A percentile compares a stretch with the other conserved stretches of the same genome.
phyloP scores from a whole-genome alignment of 2,888 invertebrate genomes.

The Pammene aurita region DNA sequence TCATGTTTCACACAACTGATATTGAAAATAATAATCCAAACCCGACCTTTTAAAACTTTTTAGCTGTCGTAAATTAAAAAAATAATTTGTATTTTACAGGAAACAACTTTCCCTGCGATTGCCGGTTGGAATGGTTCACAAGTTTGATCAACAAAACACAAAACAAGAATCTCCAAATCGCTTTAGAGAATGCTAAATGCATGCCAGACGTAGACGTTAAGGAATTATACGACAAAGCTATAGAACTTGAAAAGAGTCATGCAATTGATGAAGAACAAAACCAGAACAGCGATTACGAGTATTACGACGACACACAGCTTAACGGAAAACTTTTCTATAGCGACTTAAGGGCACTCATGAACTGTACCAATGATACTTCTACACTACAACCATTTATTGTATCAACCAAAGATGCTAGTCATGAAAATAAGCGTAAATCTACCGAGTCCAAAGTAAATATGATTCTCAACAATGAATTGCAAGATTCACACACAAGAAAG shows the following conservation, averaged over 20 bases:
- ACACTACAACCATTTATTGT: conserved; percentile 4
- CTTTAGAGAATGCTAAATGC: conserved; percentile 73
- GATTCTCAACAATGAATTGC: conserved; percentile 46
- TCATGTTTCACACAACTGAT: too few relatives aligned
- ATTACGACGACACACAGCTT: conserved; percentile 72
- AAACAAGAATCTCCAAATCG: conserved; percentile 60
- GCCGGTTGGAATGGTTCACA: conserved; percentile 72
- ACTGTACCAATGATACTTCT: conserved; percentile 55
- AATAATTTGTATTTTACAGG: conserved; percentile 58
- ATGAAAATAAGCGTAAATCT: conserved; percentile 21
- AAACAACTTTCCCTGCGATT: conserved; percentile 71
- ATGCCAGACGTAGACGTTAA: conserved; percentile 59
- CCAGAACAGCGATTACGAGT: conserved; percentile 66
- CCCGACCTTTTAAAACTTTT: too few relatives aligned
- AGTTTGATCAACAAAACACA: conserved; percentile 67
- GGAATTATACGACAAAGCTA: conserved; percentile 62
- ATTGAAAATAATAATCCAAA: too few relatives aligned
- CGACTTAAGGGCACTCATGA: conserved; percentile 68
- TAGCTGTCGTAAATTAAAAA: neutral
- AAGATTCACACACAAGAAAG: conserved; percentile 48
- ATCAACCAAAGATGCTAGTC: conserved; percentile 44
- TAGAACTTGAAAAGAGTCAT: conserved; percentile 59
- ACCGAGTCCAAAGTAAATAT: conserved; percentile 24
- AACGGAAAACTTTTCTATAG: conserved; percentile 74
- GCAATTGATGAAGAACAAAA: conserved; percentile 54